Percentiles rank a stretch among this genome's conserved stretches.
Evolutionary conservation across 2,888 invertebrate species (phyloP).

Genomic region (Sarcophaga rosellei): DNA sequence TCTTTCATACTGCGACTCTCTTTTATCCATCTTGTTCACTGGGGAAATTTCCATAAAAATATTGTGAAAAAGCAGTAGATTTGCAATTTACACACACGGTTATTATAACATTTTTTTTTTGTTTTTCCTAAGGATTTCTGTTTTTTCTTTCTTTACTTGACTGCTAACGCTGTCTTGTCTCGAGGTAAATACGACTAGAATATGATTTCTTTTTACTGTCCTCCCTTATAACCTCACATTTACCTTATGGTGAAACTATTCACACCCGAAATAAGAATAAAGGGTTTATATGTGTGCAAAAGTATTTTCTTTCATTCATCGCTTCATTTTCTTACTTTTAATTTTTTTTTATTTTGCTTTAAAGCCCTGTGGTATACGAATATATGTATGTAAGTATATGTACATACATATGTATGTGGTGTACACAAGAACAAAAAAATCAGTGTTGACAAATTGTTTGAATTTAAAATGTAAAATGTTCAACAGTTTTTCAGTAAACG

Average conservation of each 20-base stretch:
- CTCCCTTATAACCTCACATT: neutral
- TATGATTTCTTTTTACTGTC: neutral
- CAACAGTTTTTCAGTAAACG: no score
- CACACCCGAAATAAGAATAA: conserved; percentile 11
- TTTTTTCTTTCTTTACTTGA: neutral
- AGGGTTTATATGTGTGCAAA: neutral
- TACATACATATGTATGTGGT: no score
- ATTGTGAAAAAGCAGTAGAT: neutral
- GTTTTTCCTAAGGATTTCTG: neutral
- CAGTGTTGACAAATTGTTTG: neutral
- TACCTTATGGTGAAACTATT: neutral
- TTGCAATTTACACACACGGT: neutral
- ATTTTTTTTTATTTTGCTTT: no score
- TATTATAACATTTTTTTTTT: neutral
- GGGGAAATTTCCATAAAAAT: conserved; percentile 40
- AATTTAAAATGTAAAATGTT: neutral
- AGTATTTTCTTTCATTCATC: no score
- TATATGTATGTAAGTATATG: neutral
- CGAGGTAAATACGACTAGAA: neutral
- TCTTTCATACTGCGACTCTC: neutral
- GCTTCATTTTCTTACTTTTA: no score
- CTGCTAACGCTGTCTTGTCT: neutral
- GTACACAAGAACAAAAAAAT: no score
- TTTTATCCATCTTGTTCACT: conserved; percentile 5
- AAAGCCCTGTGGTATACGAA: neutral